phyloP scores from a whole-genome alignment of 2,888 invertebrate genomes.

The Synergus itoensis region DNA sequence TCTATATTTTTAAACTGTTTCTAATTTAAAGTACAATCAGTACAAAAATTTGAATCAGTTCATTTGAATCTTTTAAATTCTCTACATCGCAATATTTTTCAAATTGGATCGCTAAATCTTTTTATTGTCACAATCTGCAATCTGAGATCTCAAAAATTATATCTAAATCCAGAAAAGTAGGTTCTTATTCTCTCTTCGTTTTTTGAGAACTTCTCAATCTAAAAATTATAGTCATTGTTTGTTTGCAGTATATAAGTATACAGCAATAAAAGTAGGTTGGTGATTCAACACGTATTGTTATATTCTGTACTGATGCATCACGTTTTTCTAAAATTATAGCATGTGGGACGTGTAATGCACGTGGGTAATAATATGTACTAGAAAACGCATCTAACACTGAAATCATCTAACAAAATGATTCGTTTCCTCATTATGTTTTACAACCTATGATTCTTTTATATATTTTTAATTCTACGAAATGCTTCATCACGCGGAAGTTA shows the following conservation, averaged over 20 bases:
- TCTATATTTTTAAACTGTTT: too few relatives aligned
- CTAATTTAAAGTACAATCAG: too few relatives aligned
- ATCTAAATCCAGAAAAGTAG: neutral
- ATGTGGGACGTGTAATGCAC: neutral
- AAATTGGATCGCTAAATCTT: neutral
- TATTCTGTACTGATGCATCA: neutral
- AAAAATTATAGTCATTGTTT: neutral
- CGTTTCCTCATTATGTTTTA: neutral
- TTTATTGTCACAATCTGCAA: too few relatives aligned
- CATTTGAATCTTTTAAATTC: neutral
- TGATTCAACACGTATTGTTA: neutral
- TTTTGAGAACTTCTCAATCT: neutral
- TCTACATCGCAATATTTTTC: neutral
- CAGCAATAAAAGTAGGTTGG: neutral
- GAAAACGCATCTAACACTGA: neutral
- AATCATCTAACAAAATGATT: neutral
- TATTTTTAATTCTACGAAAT: neutral
- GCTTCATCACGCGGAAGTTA: neutral
- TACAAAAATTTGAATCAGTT: too few relatives aligned
- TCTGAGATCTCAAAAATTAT: neutral
- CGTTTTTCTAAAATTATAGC: constrained; percentile 8
- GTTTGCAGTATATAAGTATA: neutral
- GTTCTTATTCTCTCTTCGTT: neutral
- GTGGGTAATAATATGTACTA: neutral
- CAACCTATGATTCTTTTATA: neutral